A percentile compares a stretch with the other conserved stretches of the same genome.
phyloP scores from a whole-genome alignment of 2,113 vertebrate species.

The Fulmarus glacialis region DNA sequence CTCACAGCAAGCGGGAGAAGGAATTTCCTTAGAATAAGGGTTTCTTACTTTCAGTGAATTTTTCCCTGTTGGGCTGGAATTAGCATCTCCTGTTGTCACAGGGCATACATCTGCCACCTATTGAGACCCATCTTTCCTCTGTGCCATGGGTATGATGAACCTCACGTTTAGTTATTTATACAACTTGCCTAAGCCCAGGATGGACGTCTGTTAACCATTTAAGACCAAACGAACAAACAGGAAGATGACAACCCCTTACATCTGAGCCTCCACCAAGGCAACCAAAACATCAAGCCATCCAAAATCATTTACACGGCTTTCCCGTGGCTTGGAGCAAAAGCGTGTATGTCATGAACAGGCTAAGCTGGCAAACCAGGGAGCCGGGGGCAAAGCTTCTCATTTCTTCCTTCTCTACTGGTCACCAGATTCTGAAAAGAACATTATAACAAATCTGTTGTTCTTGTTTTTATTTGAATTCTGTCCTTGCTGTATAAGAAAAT shows the following conservation, averaged over 20 bases:
- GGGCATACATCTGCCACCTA: not conserved
- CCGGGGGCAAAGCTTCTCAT: not conserved
- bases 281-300: not conserved
- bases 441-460: not conserved
- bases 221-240: not conserved
- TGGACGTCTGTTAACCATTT: not conserved
- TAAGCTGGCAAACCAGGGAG: not conserved
- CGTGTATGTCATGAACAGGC: not conserved
- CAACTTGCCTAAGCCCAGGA: not conserved
- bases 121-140: not conserved
- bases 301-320: not conserved
- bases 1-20: not conserved
- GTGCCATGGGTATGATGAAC: rapidly evolving
- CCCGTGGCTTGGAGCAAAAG: not conserved
- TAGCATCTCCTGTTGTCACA: not conserved
- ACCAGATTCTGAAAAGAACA: not conserved
- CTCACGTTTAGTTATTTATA: not conserved
- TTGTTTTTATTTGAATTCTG: not conserved
- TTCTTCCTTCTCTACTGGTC: not conserved
- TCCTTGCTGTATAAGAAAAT: not conserved
- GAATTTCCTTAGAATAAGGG: not conserved
- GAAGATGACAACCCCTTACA: not conserved
- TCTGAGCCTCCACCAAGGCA: not conserved
- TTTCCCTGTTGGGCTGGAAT: not conserved
- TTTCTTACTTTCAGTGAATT: not conserved